These are phyloP conservation scores for Engystomops pustulosus DNA, from an alignment of 2,113 vertebrate species.

Conservation along the genomic window DNA sequence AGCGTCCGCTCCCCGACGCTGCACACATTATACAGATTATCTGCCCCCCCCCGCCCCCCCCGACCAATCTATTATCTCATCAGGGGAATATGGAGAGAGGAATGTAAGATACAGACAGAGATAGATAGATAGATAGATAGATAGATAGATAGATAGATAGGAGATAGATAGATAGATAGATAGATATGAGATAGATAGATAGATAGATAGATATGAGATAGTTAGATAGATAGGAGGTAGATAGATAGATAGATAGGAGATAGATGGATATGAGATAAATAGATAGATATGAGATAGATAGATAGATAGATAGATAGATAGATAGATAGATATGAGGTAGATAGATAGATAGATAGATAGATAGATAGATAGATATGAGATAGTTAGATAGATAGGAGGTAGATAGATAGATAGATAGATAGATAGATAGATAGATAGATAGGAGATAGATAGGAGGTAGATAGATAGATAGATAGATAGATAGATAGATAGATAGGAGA, in stretches of 20 bases:
- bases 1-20: background rate
- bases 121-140: slow-evolving; percentile 3
- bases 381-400: background rate
- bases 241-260: slow-evolving; percentile 16
- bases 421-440: slow-evolving; percentile 18
- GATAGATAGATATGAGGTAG: too few relatives aligned
- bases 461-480: background rate
- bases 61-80: background rate
- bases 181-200: background rate
- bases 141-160: too few relatives aligned
- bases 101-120: background rate
- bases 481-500: background rate
- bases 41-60: too few relatives aligned
- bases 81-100: background rate
- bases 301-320: too few relatives aligned
- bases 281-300: background rate
- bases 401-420: slow-evolving; percentile 16
- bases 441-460: background rate
- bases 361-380: background rate
- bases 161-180: too few relatives aligned
- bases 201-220: slow-evolving; percentile 1
- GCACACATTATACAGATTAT: background rate
- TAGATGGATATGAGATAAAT: slow-evolving; percentile 20
- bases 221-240: background rate
- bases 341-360: slow-evolving; percentile 16